These are phyloP conservation scores for Eleginops maclovinus DNA, from an alignment of 2,113 vertebrate species.

Conservation along the genomic window DNA sequence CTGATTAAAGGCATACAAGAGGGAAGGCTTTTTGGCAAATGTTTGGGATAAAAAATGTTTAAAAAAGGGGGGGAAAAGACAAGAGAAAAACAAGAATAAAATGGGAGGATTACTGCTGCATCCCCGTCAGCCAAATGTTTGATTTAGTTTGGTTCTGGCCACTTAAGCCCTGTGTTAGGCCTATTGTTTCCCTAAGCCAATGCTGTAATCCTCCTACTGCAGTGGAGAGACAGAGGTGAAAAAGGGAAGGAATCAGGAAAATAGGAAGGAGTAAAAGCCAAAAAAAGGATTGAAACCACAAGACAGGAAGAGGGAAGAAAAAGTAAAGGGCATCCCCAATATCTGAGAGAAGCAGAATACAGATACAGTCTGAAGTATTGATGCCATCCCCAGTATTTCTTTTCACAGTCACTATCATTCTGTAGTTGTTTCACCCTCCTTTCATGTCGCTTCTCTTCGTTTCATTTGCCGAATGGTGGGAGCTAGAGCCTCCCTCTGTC, in stretches of 20 bases:
- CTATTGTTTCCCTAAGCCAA: conserved; percentile 67
- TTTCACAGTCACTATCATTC: conserved; percentile 58
- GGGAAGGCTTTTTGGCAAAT: conserved; percentile 18
- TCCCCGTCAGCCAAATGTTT: conserved; percentile 55
- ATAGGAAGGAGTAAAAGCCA: not conserved
- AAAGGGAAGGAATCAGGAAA: conserved; percentile 16
- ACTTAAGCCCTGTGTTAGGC: conserved; percentile 65
- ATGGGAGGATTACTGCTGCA: conserved; percentile 50
- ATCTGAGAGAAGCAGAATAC: conserved; percentile 39
- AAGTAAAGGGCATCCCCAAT: conserved; percentile 55
- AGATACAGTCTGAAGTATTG: conserved; percentile 44
- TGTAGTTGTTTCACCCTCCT: conserved; percentile 64
- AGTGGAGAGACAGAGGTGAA: conserved; percentile 27
- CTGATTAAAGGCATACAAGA: conserved; percentile 42
- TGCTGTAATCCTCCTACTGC: conserved; percentile 50
- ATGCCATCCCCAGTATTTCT: conserved; percentile 43
- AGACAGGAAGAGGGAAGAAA: not conserved
- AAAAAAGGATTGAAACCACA: not conserved
- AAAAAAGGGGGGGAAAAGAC: not conserved
- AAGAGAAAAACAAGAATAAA: conserved; percentile 42
- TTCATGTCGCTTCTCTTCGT: conserved; percentile 64
- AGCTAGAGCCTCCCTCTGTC: conserved; percentile 46
- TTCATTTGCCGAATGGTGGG: conserved; percentile 57
- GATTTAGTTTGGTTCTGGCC: conserved; percentile 70
- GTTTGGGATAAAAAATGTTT: not conserved